phyloP scores from a whole-genome alignment of 2,797 vertebrate genomes.

The Delichon dasypus region DNA sequence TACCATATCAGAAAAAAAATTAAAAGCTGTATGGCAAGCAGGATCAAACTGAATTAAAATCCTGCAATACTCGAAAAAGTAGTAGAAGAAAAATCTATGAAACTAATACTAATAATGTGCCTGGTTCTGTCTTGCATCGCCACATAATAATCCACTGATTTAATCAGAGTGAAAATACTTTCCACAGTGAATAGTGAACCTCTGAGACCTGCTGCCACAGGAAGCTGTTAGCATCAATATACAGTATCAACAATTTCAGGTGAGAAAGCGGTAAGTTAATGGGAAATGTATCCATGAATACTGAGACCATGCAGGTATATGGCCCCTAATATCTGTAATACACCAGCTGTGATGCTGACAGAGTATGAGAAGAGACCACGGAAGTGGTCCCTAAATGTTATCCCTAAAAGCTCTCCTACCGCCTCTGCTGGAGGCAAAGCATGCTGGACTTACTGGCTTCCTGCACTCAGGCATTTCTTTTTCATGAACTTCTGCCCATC shows the following conservation, averaged over 20 bases:
- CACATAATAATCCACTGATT: not conserved
- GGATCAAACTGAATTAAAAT: not conserved
- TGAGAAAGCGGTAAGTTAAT: not conserved
- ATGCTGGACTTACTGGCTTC: not conserved
- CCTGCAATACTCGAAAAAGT: not conserved
- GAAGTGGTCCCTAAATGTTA: not conserved
- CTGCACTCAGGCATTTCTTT: not conserved
- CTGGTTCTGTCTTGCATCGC: too few species aligned
- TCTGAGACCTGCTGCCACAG: not conserved
- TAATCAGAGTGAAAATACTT: not conserved
- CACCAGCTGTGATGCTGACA: not conserved
- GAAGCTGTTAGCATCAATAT: not conserved
- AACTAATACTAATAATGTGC: not conserved
- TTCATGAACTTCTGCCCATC: not conserved
- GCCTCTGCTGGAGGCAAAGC: not conserved
- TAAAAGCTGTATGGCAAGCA: not conserved
- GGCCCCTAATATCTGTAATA: not conserved
- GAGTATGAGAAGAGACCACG: not conserved
- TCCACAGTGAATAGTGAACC: not conserved
- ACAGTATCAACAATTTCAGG: not conserved
- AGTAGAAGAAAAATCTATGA: not conserved
- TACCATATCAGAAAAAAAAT: not conserved
- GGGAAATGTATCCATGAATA: not conserved
- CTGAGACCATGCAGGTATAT: not conserved
- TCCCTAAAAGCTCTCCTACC: not conserved